Percentiles rank a stretch among this genome's conserved stretches.
Evolutionary conservation across 2,888 invertebrate genomes (phyloP).

Genomic region (Sinopyrophorus schimmeli): DNA sequence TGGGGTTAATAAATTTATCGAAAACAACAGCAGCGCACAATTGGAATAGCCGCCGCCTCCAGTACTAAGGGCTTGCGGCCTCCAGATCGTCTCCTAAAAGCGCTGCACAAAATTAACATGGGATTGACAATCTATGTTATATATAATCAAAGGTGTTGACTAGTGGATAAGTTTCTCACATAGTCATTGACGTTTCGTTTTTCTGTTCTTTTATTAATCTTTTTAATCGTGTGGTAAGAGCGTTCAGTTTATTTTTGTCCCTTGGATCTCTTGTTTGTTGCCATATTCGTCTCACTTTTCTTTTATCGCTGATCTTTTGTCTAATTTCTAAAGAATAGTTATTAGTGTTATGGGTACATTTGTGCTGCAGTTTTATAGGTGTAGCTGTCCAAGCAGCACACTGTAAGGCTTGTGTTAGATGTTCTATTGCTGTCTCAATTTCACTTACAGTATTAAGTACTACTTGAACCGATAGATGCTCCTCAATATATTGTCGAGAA

Average conservation of each 20-base stretch:
- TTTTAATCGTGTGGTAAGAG: not conserved
- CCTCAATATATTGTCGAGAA: slow-evolving; percentile 3
- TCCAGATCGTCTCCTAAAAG: no score
- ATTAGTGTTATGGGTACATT: slow-evolving; percentile 2
- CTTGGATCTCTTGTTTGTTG: not conserved
- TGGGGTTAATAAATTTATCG: no score
- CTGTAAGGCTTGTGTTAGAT: slow-evolving; percentile 2
- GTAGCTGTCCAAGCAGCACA: no score
- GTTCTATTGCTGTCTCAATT: slow-evolving; percentile 2
- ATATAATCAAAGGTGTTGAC: no score
- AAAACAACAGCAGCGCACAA: no score
- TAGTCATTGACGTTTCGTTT: no score
- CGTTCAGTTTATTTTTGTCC: not conserved
- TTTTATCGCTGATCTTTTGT: no score
- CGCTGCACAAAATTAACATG: no score
- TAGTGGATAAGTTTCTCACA: no score
- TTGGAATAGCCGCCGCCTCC: no score
- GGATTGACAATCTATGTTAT: no score
- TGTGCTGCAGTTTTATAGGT: slow-evolving; percentile 1
- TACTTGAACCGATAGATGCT: slow-evolving; percentile 2
- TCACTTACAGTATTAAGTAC: slow-evolving; percentile 1
- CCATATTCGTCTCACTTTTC: not conserved
- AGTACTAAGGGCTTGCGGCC: no score
- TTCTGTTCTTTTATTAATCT: not conserved
- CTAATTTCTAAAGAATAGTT: slow-evolving; percentile 2